A percentile compares a stretch with the other conserved stretches of the same genome.
Conservation (phyloP, 2,888 invertebrate genomes). For the Biston stratarius region DNA sequence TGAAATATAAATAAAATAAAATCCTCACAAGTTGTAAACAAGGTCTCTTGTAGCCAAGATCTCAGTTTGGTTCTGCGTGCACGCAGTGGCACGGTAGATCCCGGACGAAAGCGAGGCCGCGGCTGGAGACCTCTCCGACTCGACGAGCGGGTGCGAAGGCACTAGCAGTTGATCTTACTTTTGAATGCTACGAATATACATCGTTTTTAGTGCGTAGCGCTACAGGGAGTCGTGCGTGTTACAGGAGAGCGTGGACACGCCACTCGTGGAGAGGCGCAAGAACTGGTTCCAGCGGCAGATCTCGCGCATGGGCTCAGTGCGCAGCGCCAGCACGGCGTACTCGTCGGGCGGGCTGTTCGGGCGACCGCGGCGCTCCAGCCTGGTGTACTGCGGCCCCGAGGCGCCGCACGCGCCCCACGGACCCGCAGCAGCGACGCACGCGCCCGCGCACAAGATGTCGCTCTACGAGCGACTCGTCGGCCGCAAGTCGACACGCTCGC, state of each 20-base stretch:
- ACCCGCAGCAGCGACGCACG: conserved; percentile 57
- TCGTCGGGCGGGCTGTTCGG: conserved; percentile 92
- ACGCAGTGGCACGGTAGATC: too few species aligned
- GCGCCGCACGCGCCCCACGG: conserved; percentile 75
- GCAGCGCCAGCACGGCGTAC: conserved; percentile 94
- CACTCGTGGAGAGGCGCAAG: conserved; percentile 93
- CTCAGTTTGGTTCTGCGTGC: too few species aligned
- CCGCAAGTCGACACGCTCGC: conserved; percentile 91
- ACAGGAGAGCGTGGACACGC: conserved; percentile 96
- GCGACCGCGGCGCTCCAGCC: conserved; percentile 92
- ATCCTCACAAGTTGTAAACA: too few species aligned
- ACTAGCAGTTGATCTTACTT: too few species aligned
- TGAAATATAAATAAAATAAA: too few species aligned
- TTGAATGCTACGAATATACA: not conserved
- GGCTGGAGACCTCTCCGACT: too few species aligned
- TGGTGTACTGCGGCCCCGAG: conserved; percentile 89
- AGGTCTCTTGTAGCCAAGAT: too few species aligned
- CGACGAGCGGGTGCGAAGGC: too few species aligned
- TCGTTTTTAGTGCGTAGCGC: too few species aligned
- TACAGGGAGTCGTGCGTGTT: conserved; percentile 36
- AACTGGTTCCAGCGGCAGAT: conserved; percentile 96
- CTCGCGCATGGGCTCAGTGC: conserved; percentile 93
- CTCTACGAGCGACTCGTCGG: conserved; percentile 94
- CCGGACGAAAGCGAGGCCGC: too few species aligned
- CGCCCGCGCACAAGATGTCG: conserved; percentile 89